Evolutionary conservation across 2,113 vertebrate species (phyloP).

Genomic region (Chionomys nivalis): DNA sequence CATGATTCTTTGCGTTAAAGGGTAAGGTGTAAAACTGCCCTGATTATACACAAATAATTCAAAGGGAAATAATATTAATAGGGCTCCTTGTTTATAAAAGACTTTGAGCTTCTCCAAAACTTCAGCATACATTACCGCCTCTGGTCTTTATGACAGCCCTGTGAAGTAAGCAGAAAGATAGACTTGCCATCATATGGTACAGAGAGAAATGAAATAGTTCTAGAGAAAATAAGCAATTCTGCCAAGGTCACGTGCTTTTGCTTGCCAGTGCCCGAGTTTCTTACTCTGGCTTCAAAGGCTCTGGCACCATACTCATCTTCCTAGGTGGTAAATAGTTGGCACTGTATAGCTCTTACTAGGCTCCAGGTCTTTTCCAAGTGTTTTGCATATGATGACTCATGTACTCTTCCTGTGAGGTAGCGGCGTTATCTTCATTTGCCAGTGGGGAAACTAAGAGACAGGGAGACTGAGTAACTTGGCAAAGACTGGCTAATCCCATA

Average conservation of each 20-base stretch:
- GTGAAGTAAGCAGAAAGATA: neutral
- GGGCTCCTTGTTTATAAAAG: slow-evolving; percentile 5
- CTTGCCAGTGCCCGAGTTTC: neutral
- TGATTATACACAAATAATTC: neutral
- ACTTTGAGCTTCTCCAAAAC: slow-evolving; percentile 35
- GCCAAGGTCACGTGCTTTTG: neutral
- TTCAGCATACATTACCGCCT: neutral
- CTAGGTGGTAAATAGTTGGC: slow-evolving; percentile 21
- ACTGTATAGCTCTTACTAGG: neutral
- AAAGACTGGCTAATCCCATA: neutral
- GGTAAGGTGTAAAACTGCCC: neutral
- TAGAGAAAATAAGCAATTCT: neutral
- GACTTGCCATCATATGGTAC: neutral
- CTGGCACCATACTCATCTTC: neutral
- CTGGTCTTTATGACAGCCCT: neutral
- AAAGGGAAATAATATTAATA: slow-evolving; percentile 29
- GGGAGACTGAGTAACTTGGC: neutral
- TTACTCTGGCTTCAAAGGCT: neutral
- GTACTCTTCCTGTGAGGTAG: neutral
- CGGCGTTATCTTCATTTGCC: neutral
- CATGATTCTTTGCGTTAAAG: neutral
- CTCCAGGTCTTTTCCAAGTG: neutral
- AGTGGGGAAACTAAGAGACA: slow-evolving; percentile 8
- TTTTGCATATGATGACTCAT: slow-evolving; percentile 43
- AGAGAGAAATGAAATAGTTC: slow-evolving; percentile 26